These are phyloP conservation scores for Montipora efflorescens DNA, from an alignment of 64 coral and sea anemone genomes.

Conservation along the genomic window DNA sequence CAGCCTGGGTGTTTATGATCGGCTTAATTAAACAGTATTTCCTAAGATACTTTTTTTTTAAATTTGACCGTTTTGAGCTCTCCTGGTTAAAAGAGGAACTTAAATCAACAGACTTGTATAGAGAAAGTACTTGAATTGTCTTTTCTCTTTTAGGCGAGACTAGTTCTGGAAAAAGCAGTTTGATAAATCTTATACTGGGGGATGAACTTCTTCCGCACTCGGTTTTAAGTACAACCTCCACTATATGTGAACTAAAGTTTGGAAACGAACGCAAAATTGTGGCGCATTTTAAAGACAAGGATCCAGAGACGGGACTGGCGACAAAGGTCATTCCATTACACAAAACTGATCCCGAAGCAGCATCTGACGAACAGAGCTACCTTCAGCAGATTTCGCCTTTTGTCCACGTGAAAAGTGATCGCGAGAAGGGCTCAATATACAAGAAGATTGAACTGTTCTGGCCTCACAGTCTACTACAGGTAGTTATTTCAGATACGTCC, in stretches of 20 bases:
- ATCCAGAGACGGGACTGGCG: constrained; percentile 12
- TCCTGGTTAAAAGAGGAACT: too few relatives aligned
- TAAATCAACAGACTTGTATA: too few relatives aligned
- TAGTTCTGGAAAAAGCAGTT: constrained; percentile 48
- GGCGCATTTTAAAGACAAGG: constrained; percentile 51
- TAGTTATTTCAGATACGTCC: neutral
- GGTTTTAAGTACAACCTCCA: constrained; percentile 26
- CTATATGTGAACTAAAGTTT: constrained; percentile 57
- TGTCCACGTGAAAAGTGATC: constrained; percentile 23
- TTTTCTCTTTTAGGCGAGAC: constrained; percentile 28
- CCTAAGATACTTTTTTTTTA: too few relatives aligned
- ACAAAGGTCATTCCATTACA: constrained; percentile 2
- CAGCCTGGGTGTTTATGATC: too few relatives aligned
- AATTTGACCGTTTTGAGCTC: too few relatives aligned
- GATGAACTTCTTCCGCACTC: constrained; percentile 46
- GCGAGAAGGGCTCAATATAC: constrained; percentile 27
- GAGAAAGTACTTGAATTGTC: too few relatives aligned
- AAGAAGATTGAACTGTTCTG: constrained; percentile 65
- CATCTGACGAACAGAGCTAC: neutral
- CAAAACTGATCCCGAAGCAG: neutral
- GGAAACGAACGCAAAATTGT: neutral
- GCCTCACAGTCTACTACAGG: constrained; percentile 29
- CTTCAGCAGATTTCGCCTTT: constrained; percentile 50
- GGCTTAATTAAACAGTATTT: too few relatives aligned
- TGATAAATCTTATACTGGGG: constrained; percentile 57